Evolutionary conservation across 2,888 invertebrate species (phyloP), one percentile per base, ranked within the genome.

Genomic region (Rosalia funebris): DNA sequence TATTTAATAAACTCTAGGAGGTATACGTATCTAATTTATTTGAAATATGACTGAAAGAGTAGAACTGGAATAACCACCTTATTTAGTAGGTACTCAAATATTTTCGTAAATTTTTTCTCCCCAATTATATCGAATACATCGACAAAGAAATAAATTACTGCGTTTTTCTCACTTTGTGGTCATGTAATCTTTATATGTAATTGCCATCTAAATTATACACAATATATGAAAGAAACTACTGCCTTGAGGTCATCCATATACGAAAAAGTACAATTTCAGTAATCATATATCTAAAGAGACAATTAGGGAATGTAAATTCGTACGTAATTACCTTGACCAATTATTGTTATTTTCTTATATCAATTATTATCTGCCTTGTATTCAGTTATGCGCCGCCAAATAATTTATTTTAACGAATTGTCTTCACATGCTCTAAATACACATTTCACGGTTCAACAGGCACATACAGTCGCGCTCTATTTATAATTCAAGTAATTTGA

Each of bases 391-490:
- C 34, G 47, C 48, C 44, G 48, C 44, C 54, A 56, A 63, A 62
- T 66, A 66, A 66, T 66, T 65, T 62, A 68, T 65, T 64, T 65
- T 65, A 68, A 66, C 63, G 66, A 69, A 61, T 62, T 60, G 60
- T 64, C 50, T 62, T 63, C 58, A 53, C 57, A 70, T 71, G 65
- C 65, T 68, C 66, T 68, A 62, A 70, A 71, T 71, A 71, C 69
- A 67, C 65, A 57, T 62, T 69, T 71, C 67, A 68, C 67, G 73
- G 73, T 71, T 73, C 71, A 71, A 56, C 66, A 66, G 65, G 59
- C 61, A 59, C 64, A 63, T 66, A 67, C 63, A 65, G 70, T 70
- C 66, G 54, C 73, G 73, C 70, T 71, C 73, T 69, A 69, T 65
- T 73, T 69, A 61, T 46, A 54, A 48, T 47, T 45, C 56, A 56